These are phyloP conservation scores for Eurystomus gularis DNA, from an alignment of 2,113 vertebrate genomes.

Conservation along the genomic window DNA sequence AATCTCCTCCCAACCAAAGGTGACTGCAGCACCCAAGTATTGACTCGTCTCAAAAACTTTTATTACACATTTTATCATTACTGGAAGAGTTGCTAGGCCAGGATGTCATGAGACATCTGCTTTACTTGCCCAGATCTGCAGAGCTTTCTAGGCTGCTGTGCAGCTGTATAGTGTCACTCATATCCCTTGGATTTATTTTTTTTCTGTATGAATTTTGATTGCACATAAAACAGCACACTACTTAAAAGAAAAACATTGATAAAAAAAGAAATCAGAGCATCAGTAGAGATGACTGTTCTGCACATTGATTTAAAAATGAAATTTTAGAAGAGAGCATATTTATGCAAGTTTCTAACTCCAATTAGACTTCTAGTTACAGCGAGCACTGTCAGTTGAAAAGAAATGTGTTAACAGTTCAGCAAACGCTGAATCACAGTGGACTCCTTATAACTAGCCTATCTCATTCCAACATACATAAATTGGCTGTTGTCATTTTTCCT, in stretches of 20 bases:
- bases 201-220: background rate
- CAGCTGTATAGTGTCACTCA: background rate
- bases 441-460: background rate
- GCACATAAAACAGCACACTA: background rate
- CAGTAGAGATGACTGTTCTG: background rate
- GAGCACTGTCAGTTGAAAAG: background rate
- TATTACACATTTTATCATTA: background rate
- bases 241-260: background rate
- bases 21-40: background rate
- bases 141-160: background rate
- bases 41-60: background rate
- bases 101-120: background rate
- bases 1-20: background rate
- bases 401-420: constrained; percentile 5
- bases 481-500: background rate
- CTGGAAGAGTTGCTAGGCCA: background rate
- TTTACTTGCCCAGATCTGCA: background rate
- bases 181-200: background rate
- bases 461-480: background rate
- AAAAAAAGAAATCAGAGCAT: background rate
- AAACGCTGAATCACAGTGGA: constrained; percentile 25
- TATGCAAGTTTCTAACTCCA: background rate
- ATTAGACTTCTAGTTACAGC: background rate
- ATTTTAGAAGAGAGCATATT: background rate
- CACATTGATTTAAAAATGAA: constrained; percentile 5